These are phyloP conservation scores for Sphecodes monilicornis DNA, from an alignment of 2,888 invertebrate species.

Conservation along the genomic window DNA sequence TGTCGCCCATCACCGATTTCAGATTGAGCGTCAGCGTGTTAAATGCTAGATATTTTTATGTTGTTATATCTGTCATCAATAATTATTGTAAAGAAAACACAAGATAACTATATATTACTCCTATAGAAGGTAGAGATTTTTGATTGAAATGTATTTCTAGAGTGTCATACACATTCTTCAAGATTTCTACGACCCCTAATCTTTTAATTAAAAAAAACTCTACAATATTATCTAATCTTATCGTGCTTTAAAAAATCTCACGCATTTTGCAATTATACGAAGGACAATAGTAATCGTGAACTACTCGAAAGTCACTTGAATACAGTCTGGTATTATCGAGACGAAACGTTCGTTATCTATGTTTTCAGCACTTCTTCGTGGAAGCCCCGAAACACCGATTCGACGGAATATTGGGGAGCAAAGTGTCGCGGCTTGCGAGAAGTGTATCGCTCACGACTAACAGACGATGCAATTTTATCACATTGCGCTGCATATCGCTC, in stretches of 20 bases:
- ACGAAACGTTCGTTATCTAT: not conserved
- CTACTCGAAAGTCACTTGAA: not conserved
- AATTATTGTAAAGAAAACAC: not conserved
- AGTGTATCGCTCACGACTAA: not conserved
- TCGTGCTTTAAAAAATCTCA: not conserved
- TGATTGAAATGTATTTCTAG: not conserved
- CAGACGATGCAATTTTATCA: constrained; percentile 43
- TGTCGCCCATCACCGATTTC: too few relatives aligned
- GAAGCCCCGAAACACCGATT: not conserved
- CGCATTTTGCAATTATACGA: not conserved
- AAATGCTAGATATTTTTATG: not conserved
- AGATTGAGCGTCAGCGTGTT: too few relatives aligned
- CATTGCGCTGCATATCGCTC: constrained; percentile 31
- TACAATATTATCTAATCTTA: not conserved
- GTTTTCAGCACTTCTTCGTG: not conserved
- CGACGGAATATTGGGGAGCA: not conserved
- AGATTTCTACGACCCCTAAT: not conserved
- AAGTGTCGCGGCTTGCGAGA: not conserved
- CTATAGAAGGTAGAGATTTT: not conserved
- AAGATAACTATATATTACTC: not conserved
- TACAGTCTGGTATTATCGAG: not conserved
- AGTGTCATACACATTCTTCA: not conserved
- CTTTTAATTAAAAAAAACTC: not conserved
- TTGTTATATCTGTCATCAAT: not conserved
- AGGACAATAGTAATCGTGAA: not conserved